Evolutionary conservation across 2,797 vertebrate genomes (phyloP), one percentile per base, ranked within the genome.

Genomic region (Antennarius maculatus): DNA sequence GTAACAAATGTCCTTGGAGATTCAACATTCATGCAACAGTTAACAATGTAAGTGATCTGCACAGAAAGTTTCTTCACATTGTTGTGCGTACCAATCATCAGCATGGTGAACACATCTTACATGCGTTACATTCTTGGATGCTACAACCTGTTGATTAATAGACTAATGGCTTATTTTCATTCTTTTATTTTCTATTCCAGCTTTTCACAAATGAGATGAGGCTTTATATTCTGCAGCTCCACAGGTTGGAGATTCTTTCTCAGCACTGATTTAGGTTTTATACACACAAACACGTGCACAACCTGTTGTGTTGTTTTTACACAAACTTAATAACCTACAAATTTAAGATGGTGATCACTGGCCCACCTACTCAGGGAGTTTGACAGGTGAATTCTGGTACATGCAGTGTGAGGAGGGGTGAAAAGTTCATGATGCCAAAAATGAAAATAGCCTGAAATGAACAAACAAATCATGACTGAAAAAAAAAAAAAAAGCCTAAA

Each of bases 111-210:
- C 59, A 77, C n/a, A 27, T 59, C 66, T 53, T 47, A 3, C 49
- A 62, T 42, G 74, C 73, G 34, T 75, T 80, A 80, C 58, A 50
- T 29, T 52, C 34, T 18, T 34, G 46, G 58, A 79, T 69, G 76
- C 55, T 57, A 69, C 37, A 17, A 69, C 66, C 66, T 71, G 37
- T 70, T 84, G 76, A 74, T 77, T 55, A 58, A 63, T 14, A 34
- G 31, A 58, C 11, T n/a, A 69, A 57, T 56, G 55, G 43, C 41
- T 79, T 48, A 51, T 60, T 61, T 77, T 63, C 57, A 76, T 82
- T 76, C 54, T 61, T 66, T 68, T 64, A 51, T 61, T 59, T 49
- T 54, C 17, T 17, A 43, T 37, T 53, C 10, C 34, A 46, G 64
- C 18, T 53, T 62, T 43, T 60, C 29, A 31, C 46, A 62, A 54